Evolutionary conservation across 2,113 vertebrate genomes (phyloP), one percentile per base, ranked within the genome.

Genomic region (Myrmecophaga tridactyla): DNA sequence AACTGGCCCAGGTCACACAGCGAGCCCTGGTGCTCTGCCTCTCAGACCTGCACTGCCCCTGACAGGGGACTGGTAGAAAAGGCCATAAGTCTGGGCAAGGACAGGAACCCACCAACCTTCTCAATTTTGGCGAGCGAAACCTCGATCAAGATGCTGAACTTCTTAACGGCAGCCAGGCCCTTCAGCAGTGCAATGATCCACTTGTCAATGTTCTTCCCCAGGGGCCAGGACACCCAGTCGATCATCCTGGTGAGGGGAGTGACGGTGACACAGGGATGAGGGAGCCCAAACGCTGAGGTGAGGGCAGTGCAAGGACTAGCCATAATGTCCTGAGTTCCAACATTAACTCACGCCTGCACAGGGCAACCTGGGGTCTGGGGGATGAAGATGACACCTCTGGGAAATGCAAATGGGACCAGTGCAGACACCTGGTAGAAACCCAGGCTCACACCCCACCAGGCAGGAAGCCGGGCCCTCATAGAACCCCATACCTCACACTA

Each of bases 101-200:
- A 53, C 80, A 95, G 85, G 58, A 77, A n/a, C 15, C 48, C 86
- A 98, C 98, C 96, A 90, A 99, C 99, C 98, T 99, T 99, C 95
- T 99, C 98, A 43, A 99, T 99, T 98, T 99, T 99, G 0, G 98
- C 97, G 60, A 99, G 98, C 12, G 99, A 99, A 69, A 99, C 98
- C 97, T 99, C 98, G 15, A 99, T 99, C 97, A 99, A 97, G 97
- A 99, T 99, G 98, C 98, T 99, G 98, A 99, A 99, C 97, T 99
- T 99, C 94, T 99, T 99, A 88, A 99, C 99, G 0, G 98, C 98
- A 0, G 98, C 99, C 97, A 99, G 95, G 62, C 98, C 98, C 97
- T 99, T 99, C 83, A 99, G 96, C 87, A 99, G 94, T 15, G 98
- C 98, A 51, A 99, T 98, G 95, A 99, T 99, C 99, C 99, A 99